Evolutionary conservation across 2,888 invertebrate genomes (phyloP).

Genomic region (Mellilla xanthometata): DNA sequence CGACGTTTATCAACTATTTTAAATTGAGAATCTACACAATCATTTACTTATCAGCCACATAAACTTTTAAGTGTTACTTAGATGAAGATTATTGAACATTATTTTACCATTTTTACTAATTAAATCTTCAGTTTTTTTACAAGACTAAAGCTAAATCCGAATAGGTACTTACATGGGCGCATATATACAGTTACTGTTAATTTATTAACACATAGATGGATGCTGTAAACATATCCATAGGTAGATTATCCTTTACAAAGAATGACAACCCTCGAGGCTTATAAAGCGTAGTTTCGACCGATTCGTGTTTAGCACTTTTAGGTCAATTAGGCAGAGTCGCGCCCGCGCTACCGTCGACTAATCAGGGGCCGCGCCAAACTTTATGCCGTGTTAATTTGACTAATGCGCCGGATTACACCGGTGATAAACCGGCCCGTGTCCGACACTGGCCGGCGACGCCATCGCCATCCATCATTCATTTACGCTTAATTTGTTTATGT

Average conservation of each 20-base stretch:
- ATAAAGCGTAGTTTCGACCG: constrained; percentile 71
- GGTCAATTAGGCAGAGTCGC: constrained; percentile 81
- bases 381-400: constrained; percentile 82
- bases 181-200: too few relatives aligned
- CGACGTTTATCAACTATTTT: too few relatives aligned
- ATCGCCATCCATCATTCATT: constrained; percentile 54
- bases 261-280: constrained; percentile 61
- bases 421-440: constrained; percentile 63
- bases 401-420: constrained; percentile 71
- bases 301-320: constrained; percentile 81
- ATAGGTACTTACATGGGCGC: too few relatives aligned
- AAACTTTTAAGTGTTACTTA: too few relatives aligned
- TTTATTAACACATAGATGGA: too few relatives aligned
- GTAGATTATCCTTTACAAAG: not conserved
- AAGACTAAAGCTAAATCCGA: too few relatives aligned
- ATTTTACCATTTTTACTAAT: too few relatives aligned
- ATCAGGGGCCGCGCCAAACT: constrained; percentile 76
- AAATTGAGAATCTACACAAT: too few relatives aligned
- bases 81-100: too few relatives aligned
- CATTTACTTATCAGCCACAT: too few relatives aligned
- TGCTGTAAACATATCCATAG: too few relatives aligned
- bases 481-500: constrained; percentile 52
- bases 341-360: constrained; percentile 63
- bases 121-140: too few relatives aligned
- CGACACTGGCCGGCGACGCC: constrained; percentile 45